phyloP scores from a whole-genome alignment of 2,888 invertebrate species.

The Neoaliturus tenellus region DNA sequence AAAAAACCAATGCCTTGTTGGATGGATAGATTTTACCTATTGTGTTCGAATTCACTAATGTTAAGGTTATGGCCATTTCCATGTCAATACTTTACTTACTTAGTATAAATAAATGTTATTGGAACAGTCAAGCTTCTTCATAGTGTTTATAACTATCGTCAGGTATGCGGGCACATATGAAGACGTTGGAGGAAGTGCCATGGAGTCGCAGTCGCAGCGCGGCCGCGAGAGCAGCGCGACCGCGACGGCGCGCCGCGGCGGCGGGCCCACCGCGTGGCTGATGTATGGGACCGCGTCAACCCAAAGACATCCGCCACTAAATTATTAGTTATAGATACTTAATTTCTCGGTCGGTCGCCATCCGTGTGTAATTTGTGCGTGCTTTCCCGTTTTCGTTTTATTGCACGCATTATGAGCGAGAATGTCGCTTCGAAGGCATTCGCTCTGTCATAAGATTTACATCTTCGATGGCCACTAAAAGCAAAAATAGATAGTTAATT shows the following conservation, averaged over 20 bases:
- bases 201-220: too few relatives aligned
- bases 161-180: too few relatives aligned
- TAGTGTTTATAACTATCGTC: too few relatives aligned
- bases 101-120: too few relatives aligned
- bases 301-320: constrained; percentile 53
- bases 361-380: constrained; percentile 43
- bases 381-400: constrained; percentile 50
- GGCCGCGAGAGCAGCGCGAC: constrained; percentile 2
- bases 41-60: too few relatives aligned
- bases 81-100: too few relatives aligned
- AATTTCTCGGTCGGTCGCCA: constrained; percentile 53
- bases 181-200: too few relatives aligned
- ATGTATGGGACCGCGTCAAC: constrained; percentile 47
- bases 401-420: constrained; percentile 42
- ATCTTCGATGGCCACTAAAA: constrained; percentile 55
- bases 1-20: too few relatives aligned
- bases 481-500: constrained; percentile 50
- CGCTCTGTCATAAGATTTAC: constrained; percentile 48
- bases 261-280: background rate
- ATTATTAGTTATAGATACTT: constrained; percentile 58
- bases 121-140: too few relatives aligned
- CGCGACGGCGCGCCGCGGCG: background rate
- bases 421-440: constrained; percentile 27
- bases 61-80: too few relatives aligned
- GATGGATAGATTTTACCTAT: too few relatives aligned